Base-by-base conservation (phyloP, 2,113 vertebrate genomes). In the Sylvicapra grimmia region DNA sequence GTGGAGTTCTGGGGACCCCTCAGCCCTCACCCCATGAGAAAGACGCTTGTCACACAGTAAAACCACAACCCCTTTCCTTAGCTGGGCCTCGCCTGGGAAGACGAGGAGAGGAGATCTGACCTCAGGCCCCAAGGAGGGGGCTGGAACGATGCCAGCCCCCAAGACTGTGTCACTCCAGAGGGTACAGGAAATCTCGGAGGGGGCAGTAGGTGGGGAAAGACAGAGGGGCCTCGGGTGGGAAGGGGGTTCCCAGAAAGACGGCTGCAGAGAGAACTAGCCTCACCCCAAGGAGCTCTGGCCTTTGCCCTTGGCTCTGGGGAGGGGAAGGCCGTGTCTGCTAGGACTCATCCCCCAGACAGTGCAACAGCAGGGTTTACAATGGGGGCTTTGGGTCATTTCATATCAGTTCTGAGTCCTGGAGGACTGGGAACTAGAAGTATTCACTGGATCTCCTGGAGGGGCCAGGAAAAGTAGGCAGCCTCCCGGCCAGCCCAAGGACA, bases 141-240 rank as follows among this genome's bases (percentile, higher is more conserved):
- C 8, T 65, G 61, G 29, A 36, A 86, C 8, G 15, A 33, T 36
- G 40, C 18, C 16, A 65, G 16, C 5, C 44, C 56, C 21, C 18
- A 54, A 10, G n/a, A 15, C 59, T 54, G 4, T 14, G 23, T 23
- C 44, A 54, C 18, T 44, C 8, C 5, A 36, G 51, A 89, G 31
- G 21, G 49, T 7, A 44, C 58, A 1, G 33, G 44, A n/a, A 16
- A 53, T 49, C n/a, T 25, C 0, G 0, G 29, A 51, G 23, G 5
- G 58, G 21, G 40, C 2, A 27, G 21, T 6, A 9, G 25, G 14
- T 56, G 49, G 63, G 25, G 18, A 87, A 94, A 63, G 79, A 44
- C 15, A 19, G 47, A 75, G 36, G 8, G 44, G 5, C 15, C 51
- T 49, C 5, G 0, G 56, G 25, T 7, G 31, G 15, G 4, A 27